Base-by-base conservation (phyloP, 2,888 invertebrate genomes). In the Ormyrus nitidulus region DNA sequence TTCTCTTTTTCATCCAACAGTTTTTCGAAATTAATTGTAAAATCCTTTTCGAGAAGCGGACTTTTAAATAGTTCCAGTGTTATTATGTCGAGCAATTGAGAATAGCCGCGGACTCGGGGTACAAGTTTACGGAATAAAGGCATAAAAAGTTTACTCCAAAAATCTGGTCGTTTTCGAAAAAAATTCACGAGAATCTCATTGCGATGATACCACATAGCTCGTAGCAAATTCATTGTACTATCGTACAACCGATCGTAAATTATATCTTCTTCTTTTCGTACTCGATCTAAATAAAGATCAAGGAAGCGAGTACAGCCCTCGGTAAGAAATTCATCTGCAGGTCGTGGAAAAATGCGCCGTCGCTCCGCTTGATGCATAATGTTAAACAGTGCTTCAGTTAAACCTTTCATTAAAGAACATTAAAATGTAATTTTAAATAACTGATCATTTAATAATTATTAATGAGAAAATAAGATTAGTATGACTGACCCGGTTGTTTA, bases 121-220 rank as follows among this genome's bases (percentile, higher is more conserved):
- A 88, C 85, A 0, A 90, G 81, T 13, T 87, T 85, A 13, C 88
- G 85, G 74, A 90, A 90, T 0, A 91, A 80, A 0, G 91, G 91
- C 0, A 89, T 87, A 6, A 90, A 87, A 0, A 91, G 81, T 53
- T 90, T 88, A 11, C 86, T 89, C 91, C 91, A 91, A 68, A 91
- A 91, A 49, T 89, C 87, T 0, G 88, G 85, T 44, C 88, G 86
- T 75, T 89, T 90, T 0, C 91, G 87, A 13, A 91, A 90, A 68
- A 89, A 90, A 75, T 88, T 90, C 0, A 91, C 90, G 3, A 91
- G 88, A 64, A 90, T 90, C 53, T 90, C 90, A 48, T 90, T 91
- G 7, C 88, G 88, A 62, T 90, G 88, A 77, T 89, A 90, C 91
- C 91, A 91, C 87, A 91, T 90, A 0, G 91, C 90, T 34, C 90